A percentile compares a stretch with the other conserved stretches of the same genome.
phyloP scores from a whole-genome alignment of 2,113 vertebrate species.

The Holacanthus passer region DNA sequence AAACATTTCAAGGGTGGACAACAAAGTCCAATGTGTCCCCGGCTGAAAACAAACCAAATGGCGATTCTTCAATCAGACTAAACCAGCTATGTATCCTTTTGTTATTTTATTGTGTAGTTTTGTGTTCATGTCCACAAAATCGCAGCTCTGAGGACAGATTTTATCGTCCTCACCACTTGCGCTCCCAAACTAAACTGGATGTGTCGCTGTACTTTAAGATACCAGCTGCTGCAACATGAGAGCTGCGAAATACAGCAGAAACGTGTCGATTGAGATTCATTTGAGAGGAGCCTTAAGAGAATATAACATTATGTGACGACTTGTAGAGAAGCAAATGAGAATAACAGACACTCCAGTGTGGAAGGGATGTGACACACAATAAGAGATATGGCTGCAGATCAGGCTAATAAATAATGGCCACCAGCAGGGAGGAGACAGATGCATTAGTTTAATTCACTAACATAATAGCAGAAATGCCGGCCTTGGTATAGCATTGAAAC shows the following conservation, averaged over 20 bases:
- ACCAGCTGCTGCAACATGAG: background rate
- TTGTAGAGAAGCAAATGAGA: background rate
- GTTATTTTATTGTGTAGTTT: background rate
- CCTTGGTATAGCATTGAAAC: conserved; percentile 21
- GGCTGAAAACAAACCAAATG: background rate
- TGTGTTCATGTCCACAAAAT: background rate
- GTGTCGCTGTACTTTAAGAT: background rate
- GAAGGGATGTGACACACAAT: conserved; percentile 7
- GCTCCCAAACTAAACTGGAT: background rate
- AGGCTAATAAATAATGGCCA: conserved; percentile 50
- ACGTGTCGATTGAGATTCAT: background rate
- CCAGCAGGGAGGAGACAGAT: conserved; percentile 41
- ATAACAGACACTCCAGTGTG: background rate
- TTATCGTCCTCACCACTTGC: too few relatives aligned
- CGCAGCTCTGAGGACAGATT: background rate
- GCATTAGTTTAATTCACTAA: conserved; percentile 67
- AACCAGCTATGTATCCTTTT: background rate
- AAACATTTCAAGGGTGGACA: conserved; percentile 10
- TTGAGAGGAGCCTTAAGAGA: background rate
- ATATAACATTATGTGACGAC: background rate
- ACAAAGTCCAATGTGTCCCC: background rate
- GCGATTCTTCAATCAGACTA: background rate
- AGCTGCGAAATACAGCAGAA: background rate
- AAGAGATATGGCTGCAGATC: conserved; percentile 35
- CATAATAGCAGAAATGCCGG: conserved; percentile 15